phyloP scores from a whole-genome alignment of 2,113 vertebrate species.

The Lutjanus erythropterus region DNA sequence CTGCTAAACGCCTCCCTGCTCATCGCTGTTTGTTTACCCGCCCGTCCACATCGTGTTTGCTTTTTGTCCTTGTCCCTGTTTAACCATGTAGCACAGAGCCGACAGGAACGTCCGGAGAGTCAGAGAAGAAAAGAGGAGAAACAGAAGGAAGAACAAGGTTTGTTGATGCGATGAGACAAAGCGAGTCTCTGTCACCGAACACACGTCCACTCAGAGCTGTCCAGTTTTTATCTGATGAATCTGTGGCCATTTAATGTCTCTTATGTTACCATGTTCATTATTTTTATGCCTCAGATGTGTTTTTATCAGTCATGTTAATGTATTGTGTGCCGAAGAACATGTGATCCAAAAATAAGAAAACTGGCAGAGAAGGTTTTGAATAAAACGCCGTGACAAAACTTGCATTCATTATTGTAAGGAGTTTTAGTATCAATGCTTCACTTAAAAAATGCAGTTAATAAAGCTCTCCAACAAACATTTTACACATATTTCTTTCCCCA shows the following conservation, averaged over 20 bases:
- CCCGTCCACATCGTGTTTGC: slow-evolving; percentile 58
- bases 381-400: too few species aligned
- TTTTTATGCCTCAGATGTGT: not conserved
- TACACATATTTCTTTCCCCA: too few species aligned
- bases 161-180: not conserved
- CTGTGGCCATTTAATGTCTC: not conserved
- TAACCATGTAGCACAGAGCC: not conserved
- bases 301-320: too few species aligned
- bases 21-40: slow-evolving; percentile 78
- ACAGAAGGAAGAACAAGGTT: slow-evolving; percentile 21
- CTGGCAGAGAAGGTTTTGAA: too few species aligned
- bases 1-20: slow-evolving; percentile 78
- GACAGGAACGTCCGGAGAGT: slow-evolving; percentile 9
- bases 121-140: not conserved
- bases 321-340: too few species aligned
- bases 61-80: slow-evolving; percentile 57
- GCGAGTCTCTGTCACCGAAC: not conserved
- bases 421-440: too few species aligned
- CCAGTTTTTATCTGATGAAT: not conserved
- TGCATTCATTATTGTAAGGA: too few species aligned
- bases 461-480: too few species aligned
- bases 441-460: too few species aligned
- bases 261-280: not conserved
- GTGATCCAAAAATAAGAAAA: too few species aligned
- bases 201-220: not conserved